Base-by-base conservation (phyloP, 1,140 invertebrate species). In the Globodera rostochiensis region DNA sequence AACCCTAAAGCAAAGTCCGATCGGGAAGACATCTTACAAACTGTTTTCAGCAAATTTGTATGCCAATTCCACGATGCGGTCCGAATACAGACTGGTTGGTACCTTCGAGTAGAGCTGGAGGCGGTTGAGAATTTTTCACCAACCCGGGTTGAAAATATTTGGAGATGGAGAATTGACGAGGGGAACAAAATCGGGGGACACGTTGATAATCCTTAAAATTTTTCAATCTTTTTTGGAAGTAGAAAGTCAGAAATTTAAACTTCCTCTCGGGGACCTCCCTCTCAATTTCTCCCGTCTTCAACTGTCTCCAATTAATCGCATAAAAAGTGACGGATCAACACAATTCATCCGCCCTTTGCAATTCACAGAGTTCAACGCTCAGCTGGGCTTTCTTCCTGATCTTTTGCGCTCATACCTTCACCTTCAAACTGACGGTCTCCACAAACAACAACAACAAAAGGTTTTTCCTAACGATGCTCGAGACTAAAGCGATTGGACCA, bases 321-420 rank as follows among this genome's bases (percentile, higher is more conserved):
- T 36, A 36, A 36, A 36, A 36, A 36, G 36, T 36, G 36, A 3
- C 36, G 36, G 36, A 36, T 36, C 36, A 36, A 3, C 36, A 36
- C 1, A 66, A 69, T 69, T 69, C 11, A 69, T 15, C 67, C 9
- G 7, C 15, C 11, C 50, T 69, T 69, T 19, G 3, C 67, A 25
- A 25, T 25, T 25, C 25, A 25, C 25, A 69, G 88, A 88, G 70
- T 88, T 89, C 87, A 89, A 88, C 73, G 85, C 87, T 6, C 87
- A 88, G 81, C 83, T 88, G 64, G 77, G 81, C n/a, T 88, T 88
- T 74, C 78, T 88, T 4, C 87, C 87, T 6, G 87, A 88, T 13
- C 73, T 88, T 19, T 50, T 88, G 6, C 86, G 89, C 71, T 79
- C 83, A 2, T 85, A 85, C 64, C 67, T 73, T 8, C 49, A 69